Evolutionary conservation across 2,888 invertebrate species (phyloP), one percentile per base, ranked within the genome.

Genomic region (Lepas anatifera): DNA sequence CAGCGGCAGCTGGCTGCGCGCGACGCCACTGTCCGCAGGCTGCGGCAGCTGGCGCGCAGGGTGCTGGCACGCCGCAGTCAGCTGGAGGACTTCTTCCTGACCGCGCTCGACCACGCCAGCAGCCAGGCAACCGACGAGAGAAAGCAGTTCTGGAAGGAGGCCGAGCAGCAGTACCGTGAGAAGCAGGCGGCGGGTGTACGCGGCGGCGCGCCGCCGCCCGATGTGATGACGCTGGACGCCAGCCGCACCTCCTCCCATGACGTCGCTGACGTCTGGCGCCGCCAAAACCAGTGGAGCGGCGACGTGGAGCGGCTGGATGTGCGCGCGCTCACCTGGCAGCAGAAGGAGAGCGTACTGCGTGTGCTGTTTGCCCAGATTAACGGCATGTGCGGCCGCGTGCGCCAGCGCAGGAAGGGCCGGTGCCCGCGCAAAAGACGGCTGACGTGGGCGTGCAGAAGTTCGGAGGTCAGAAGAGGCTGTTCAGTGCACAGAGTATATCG

Each of bases 281-380:
- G 29, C 18, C 58, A 18, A 29, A 58, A 58, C 58, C 32, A 8
- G 18, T 58, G 58, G 58, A 16, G 32, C 58, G 16, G 8, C 3
- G 58, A 58, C 32, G 58, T 25, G 6, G 18, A 32, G 18, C 58
- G 32, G 58, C 18, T 58, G 18, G 58, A 58, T 22, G 58, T 58
- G 18, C 4, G 25, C 1, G 32, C 58, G 32, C 58, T 58, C 58
- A 58, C 58, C 58, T 58, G 58, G 58, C 58, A 1, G 32, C 58
- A 58, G 58, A 58, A 58, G 58, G 58, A 58, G 58, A 58, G 58
- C 58, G 58, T 58, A 6, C 58, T 58, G 58, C 58, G 58, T 22
- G 58, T 58, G 58, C 58, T 58, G 32, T 58, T 58, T 22, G 58
- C 58, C 0, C 58, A 58, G 18, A 58, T 58, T 22, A 58, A 58